Percentiles rank a stretch among this genome's conserved stretches.
Conservation (phyloP, 2,888 invertebrate genomes). For the Spialia ferax region DNA sequence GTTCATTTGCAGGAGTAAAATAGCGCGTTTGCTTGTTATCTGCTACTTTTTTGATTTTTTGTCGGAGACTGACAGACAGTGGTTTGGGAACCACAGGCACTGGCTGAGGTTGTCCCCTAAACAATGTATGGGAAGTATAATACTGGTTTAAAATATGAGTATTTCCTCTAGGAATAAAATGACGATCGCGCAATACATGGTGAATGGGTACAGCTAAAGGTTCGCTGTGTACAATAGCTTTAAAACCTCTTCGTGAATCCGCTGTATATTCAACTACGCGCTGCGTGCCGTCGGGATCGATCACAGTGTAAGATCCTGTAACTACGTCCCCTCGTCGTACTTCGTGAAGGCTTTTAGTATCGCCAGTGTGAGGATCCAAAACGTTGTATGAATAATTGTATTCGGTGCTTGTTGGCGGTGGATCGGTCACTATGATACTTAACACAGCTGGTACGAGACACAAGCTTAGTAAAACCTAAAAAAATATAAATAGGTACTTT, state of each 20-base stretch:
- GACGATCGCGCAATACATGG: slow-evolving; percentile 10
- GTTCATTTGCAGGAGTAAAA: slow-evolving; percentile 60
- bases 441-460: slow-evolving; percentile 58
- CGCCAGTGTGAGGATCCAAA: slow-evolving; percentile 85
- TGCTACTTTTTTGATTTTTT: slow-evolving; percentile 6
- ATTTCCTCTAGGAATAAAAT: slow-evolving; percentile 12
- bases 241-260: slow-evolving; percentile 83
- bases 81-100: background rate
- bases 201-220: slow-evolving; percentile 52
- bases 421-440: slow-evolving; percentile 72
- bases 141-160: slow-evolving; percentile 20
- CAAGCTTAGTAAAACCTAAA: slow-evolving; percentile 52
- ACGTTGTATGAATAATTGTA: slow-evolving; percentile 79
- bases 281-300: slow-evolving; percentile 79
- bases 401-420: slow-evolving; percentile 66
- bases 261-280: slow-evolving; percentile 79
- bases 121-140: slow-evolving; percentile 23
- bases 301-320: slow-evolving; percentile 72
- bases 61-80: background rate
- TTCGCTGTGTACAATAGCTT: slow-evolving; percentile 80
- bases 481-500: slow-evolving; percentile 14
- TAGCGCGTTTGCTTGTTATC: slow-evolving; percentile 39
- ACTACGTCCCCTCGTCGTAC: slow-evolving; percentile 71
- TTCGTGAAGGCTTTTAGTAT: slow-evolving; percentile 77
- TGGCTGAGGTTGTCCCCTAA: slow-evolving; percentile 9